phyloP scores from a whole-genome alignment of 2,113 vertebrate genomes.

The Narcine bancroftii region DNA sequence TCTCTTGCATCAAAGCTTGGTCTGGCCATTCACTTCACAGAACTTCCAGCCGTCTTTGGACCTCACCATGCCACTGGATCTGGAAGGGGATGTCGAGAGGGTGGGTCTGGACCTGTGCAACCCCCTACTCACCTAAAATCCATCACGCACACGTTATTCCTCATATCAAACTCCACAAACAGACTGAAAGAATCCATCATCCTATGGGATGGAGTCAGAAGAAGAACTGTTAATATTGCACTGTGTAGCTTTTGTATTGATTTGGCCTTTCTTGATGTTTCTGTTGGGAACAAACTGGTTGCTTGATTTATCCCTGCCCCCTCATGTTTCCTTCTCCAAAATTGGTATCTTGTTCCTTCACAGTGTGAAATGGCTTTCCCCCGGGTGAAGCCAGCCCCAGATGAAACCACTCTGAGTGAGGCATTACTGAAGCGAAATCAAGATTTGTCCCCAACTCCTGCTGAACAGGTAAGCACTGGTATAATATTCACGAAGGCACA shows the following conservation, averaged over 20 bases:
- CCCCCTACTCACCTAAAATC: too few species aligned
- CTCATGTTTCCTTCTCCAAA: constrained; percentile 1
- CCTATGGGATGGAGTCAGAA: neutral
- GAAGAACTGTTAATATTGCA: neutral
- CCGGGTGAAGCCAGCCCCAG: constrained; percentile 77
- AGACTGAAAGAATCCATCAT: too few species aligned
- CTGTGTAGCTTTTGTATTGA: neutral
- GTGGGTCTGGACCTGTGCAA: too few species aligned
- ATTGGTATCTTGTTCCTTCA: neutral
- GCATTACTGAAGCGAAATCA: constrained; percentile 90
- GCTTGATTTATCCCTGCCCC: neutral
- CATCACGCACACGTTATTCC: too few species aligned
- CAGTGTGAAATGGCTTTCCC: constrained; percentile 98
- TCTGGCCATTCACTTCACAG: too few species aligned
- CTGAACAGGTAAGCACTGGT: constrained; percentile 71
- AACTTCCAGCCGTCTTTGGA: too few species aligned
- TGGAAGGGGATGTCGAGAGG: too few species aligned
- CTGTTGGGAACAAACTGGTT: rapidly evolving
- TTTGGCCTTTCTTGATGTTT: neutral
- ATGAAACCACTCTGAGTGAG: constrained; percentile 82
- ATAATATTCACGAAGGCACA: neutral
- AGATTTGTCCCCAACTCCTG: constrained; percentile 79
- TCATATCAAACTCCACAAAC: too few species aligned
- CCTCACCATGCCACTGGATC: too few species aligned
- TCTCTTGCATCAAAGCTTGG: too few species aligned